Evolutionary conservation across 2,888 invertebrate species (phyloP).

Genomic region (Alcis repandata): DNA sequence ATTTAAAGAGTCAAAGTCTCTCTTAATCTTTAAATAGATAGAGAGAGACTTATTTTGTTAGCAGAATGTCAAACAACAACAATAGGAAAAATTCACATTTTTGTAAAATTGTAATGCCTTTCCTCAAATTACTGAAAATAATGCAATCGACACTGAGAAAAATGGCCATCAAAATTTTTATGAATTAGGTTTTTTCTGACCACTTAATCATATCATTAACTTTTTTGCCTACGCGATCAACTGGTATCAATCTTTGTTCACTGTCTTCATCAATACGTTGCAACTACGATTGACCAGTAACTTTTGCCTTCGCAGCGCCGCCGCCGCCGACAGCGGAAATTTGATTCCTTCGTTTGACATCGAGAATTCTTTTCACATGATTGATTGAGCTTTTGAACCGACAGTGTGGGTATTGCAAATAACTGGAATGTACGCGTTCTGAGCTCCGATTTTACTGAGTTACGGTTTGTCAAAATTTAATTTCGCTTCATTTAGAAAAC

Average conservation of each 20-base stretch:
- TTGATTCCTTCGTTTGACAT: conserved; percentile 57
- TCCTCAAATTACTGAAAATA: too few species aligned
- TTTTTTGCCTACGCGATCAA: too few species aligned
- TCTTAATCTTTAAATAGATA: too few species aligned
- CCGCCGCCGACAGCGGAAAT: conserved; percentile 52
- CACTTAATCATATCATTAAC: too few species aligned
- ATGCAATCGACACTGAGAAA: too few species aligned
- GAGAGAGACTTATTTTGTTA: too few species aligned
- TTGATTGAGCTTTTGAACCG: conserved; percentile 41
- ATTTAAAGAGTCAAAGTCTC: too few species aligned
- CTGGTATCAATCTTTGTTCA: background rate
- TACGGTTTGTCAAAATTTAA: background rate
- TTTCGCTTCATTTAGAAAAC: background rate
- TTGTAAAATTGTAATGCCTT: too few species aligned
- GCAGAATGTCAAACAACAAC: too few species aligned
- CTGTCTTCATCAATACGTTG: conserved; percentile 14
- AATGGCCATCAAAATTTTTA: too few species aligned
- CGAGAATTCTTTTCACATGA: conserved; percentile 50
- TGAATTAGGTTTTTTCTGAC: too few species aligned
- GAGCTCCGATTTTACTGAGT: background rate
- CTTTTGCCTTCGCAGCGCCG: conserved; percentile 42
- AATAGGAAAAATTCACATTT: too few species aligned
- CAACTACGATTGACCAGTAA: conserved; percentile 52
- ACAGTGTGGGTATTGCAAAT: conserved; percentile 26
- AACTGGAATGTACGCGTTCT: conserved; percentile 16